phyloP scores from a whole-genome alignment of 2,113 vertebrate species.

The Etheostoma cragini region DNA sequence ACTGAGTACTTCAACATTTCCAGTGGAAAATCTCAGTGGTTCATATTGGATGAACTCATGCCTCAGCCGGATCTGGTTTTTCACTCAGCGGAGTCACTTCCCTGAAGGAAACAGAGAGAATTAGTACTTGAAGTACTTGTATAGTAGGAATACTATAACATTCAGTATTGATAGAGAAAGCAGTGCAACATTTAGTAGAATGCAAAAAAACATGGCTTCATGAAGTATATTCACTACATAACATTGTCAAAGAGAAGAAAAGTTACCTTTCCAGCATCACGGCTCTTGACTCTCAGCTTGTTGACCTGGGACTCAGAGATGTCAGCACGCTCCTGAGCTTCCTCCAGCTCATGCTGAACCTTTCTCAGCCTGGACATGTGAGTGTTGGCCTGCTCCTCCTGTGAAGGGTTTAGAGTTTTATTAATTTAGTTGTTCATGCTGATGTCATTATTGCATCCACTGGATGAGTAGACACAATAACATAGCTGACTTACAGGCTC shows the following conservation, averaged over 20 bases:
- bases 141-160: not conserved
- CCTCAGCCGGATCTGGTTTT: not conserved
- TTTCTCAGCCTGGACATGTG: slow-evolving; percentile 73
- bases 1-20: not conserved
- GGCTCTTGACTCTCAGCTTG: slow-evolving; percentile 76
- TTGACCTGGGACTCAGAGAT: slow-evolving; percentile 77
- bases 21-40: not conserved
- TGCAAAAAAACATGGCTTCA: not conserved
- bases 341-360: slow-evolving; percentile 77
- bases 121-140: not conserved
- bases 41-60: slow-evolving; percentile 62
- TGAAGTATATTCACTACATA: not conserved
- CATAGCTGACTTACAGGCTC: slow-evolving; percentile 62
- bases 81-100: slow-evolving; percentile 72
- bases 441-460: not conserved
- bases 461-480: not conserved
- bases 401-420: not conserved
- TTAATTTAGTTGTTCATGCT: not conserved
- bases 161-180: not conserved
- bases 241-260: not conserved
- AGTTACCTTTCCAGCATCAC: slow-evolving; percentile 73
- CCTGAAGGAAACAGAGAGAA: slow-evolving; percentile 52
- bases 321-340: slow-evolving; percentile 76
- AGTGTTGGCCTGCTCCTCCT: slow-evolving; percentile 79
- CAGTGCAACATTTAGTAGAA: not conserved